Conservation (phyloP, 2,888 invertebrate genomes). For the Eristalis intricaria region DNA sequence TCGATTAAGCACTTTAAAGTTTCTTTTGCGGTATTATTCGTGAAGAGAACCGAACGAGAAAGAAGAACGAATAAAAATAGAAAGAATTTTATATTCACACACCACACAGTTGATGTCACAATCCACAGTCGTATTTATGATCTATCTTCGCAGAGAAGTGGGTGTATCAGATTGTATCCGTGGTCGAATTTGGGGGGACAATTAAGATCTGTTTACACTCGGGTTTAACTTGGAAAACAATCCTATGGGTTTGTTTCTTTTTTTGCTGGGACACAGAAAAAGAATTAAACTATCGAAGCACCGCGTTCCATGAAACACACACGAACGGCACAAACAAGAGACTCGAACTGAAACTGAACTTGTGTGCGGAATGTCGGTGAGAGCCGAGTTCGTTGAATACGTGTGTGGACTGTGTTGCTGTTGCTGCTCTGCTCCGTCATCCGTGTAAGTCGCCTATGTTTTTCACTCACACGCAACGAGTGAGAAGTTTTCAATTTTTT, state of each 20-base stretch:
- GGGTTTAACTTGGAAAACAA: constrained; percentile 20
- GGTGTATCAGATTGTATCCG: constrained; percentile 6
- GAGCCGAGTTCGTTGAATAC: constrained; percentile 16
- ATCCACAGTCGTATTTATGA: constrained; percentile 25
- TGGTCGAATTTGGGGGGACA: constrained; percentile 16
- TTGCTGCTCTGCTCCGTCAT: neutral
- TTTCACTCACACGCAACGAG: neutral
- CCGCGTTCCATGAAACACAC: constrained; percentile 68
- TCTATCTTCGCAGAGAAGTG: neutral
- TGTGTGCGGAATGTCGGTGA: constrained; percentile 40
- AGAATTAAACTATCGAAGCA: constrained; percentile 68
- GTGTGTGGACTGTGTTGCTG: too few species aligned
- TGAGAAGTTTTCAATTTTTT: neutral
- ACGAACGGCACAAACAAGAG: constrained; percentile 74
- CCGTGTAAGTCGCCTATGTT: neutral
- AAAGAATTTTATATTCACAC: constrained; percentile 39
- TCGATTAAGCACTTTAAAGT: constrained; percentile 39
- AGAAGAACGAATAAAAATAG: constrained; percentile 17
- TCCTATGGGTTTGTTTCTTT: constrained; percentile 24
- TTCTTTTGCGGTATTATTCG: constrained; percentile 21
- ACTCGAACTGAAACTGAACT: constrained; percentile 76
- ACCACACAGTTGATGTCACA: constrained; percentile 47
- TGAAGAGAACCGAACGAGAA: constrained; percentile 14
- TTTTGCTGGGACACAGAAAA: constrained; percentile 56
- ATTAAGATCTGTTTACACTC: constrained; percentile 43